These are phyloP conservation scores for Bombus ignitus DNA, from an alignment of 1,140 invertebrate species.

Conservation along the genomic window DNA sequence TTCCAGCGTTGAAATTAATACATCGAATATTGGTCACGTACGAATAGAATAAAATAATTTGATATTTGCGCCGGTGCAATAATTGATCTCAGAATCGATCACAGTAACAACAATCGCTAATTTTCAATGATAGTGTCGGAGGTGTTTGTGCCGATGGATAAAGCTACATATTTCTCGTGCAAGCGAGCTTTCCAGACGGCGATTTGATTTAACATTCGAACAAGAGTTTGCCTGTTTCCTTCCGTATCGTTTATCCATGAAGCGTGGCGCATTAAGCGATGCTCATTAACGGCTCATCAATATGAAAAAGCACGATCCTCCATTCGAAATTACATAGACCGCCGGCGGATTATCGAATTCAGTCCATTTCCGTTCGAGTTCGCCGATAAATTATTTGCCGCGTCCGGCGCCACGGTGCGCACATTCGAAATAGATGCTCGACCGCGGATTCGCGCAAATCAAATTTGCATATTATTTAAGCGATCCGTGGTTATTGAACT, in stretches of 20 bases:
- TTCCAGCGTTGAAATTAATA: too few relatives aligned
- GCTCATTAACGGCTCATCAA: neutral
- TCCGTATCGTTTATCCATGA: neutral
- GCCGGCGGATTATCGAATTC: conserved; percentile 10
- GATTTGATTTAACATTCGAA: neutral
- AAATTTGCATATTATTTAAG: conserved; percentile 38
- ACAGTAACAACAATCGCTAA: neutral
- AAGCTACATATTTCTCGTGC: neutral
- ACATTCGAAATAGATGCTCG: conserved; percentile 16
- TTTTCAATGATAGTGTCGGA: neutral
- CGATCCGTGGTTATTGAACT: neutral
- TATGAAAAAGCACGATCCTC: conserved; percentile 12
- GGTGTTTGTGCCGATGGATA: neutral
- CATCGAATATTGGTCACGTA: too few relatives aligned
- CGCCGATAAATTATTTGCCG: conserved; percentile 21
- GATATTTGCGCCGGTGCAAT: neutral
- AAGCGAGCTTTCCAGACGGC: neutral
- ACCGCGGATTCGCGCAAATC: conserved; percentile 14
- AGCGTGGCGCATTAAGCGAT: neutral
- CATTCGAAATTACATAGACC: neutral
- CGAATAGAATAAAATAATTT: neutral
- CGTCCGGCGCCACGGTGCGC: neutral
- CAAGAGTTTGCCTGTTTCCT: neutral
- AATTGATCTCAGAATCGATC: neutral
- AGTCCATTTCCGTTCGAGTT: conserved; percentile 20